These are phyloP conservation scores for Hypotaenidia okinawae DNA, from an alignment of 2,797 vertebrate genomes.

Conservation along the genomic window DNA sequence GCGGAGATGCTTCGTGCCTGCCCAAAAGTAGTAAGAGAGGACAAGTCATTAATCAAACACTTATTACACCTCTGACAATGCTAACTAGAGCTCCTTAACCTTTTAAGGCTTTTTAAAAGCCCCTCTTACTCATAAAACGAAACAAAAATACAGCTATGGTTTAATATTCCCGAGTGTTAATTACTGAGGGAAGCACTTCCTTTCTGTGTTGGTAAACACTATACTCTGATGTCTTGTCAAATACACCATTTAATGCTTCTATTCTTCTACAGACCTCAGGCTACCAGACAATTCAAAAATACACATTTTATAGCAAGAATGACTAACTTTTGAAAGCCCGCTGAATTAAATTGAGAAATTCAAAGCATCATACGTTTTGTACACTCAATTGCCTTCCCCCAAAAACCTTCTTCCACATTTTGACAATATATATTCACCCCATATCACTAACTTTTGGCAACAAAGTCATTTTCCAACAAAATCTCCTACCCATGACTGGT, in stretches of 20 bases:
- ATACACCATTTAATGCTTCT: background rate
- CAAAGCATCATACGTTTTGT: background rate
- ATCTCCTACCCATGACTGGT: background rate
- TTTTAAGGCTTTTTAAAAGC: background rate
- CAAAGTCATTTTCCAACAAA: background rate
- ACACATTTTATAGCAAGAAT: background rate
- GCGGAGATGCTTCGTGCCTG: conserved; percentile 7
- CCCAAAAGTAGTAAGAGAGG: conserved; percentile 39
- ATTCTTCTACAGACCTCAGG: background rate
- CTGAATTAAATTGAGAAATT: background rate
- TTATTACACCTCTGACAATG: background rate
- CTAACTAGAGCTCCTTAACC: background rate
- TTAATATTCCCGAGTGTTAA: background rate
- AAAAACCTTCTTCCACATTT: background rate
- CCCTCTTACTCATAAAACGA: background rate
- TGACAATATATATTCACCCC: background rate
- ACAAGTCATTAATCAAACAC: background rate
- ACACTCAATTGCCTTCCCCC: background rate
- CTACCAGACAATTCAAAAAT: background rate
- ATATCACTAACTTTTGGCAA: accelerated
- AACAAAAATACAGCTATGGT: background rate
- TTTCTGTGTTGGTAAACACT: background rate
- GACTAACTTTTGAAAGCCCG: background rate
- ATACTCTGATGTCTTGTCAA: background rate
- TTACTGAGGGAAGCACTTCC: background rate